phyloP scores from a whole-genome alignment of 2,888 invertebrate species.

The Luffia ferchaultella region DNA sequence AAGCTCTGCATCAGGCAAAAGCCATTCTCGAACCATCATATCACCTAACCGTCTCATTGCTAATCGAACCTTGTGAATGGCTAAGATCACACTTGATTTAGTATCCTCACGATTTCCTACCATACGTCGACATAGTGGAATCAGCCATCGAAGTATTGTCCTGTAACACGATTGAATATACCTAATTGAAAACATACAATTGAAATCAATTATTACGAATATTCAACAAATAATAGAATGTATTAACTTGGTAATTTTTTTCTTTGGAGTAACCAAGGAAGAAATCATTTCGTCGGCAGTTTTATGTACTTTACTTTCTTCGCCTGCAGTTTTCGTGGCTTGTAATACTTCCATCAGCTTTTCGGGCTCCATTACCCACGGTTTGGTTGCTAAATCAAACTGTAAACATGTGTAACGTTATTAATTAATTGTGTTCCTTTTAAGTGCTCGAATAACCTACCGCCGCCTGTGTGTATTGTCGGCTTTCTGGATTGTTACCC shows the following conservation, averaged over 20 bases:
- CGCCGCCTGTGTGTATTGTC: too few relatives aligned
- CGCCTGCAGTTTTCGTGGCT: slow-evolving; percentile 26
- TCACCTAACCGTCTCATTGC: slow-evolving; percentile 65
- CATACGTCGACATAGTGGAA: slow-evolving; percentile 67
- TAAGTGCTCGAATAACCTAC: too few relatives aligned
- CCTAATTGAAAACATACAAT: not conserved
- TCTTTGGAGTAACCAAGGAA: slow-evolving; percentile 55
- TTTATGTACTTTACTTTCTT: slow-evolving; percentile 23
- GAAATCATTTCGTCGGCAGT: slow-evolving; percentile 52
- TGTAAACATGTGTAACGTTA: slow-evolving; percentile 25
- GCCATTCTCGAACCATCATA: slow-evolving; percentile 67
- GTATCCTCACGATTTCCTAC: slow-evolving; percentile 73
- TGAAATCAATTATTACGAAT: not conserved
- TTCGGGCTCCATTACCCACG: slow-evolving; percentile 72
- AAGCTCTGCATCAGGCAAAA: slow-evolving; percentile 70
- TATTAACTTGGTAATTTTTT: slow-evolving; percentile 42
- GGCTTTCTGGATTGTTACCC: too few relatives aligned
- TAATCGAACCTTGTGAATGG: slow-evolving; percentile 66
- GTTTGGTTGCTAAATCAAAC: slow-evolving; percentile 72
- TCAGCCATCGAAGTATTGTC: slow-evolving; percentile 63
- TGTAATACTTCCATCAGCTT: slow-evolving; percentile 71
- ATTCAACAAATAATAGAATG: not conserved
- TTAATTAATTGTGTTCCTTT: too few relatives aligned
- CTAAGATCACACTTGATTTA: slow-evolving; percentile 65
- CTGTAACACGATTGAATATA: slow-evolving; percentile 30